Evolutionary conservation across 2,113 vertebrate species (phyloP), one percentile per base, ranked within the genome.

Genomic region (Meles meles): DNA sequence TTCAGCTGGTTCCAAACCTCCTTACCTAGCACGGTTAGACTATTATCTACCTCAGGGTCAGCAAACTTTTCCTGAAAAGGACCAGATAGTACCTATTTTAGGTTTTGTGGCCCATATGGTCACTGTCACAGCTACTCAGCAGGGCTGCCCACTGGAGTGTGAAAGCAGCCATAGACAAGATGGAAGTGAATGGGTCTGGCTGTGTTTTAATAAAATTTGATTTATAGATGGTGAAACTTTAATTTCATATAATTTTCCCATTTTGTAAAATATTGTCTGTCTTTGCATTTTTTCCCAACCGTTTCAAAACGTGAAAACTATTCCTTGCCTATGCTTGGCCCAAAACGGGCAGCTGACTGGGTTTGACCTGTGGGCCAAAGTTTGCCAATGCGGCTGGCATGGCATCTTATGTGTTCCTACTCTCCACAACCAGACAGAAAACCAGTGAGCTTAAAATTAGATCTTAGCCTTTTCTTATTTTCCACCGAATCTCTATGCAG

Each of bases 111-210:
- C 67, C 88, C 89, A 89, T 85, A 52, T 89, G 85, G 74, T 79
- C n/a, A 69, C 72, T 92, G 96, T 94, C 97, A 97, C 27, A 42
- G 1, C 82, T 31, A 12, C 37, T 96, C 72, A 91, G 20, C 23
- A 69, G 59, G 49, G 55, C 55, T 76, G 39, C 47, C 34, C 91
- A 34, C 27, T 83, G 67, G 63, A 79, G 82, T 39, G 0, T 84
- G 44, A 87, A 93, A 63, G 1, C 21, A 37, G n/a, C 39, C 71
- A 7, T 0, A 4, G 52, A 74, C 39, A 79, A 72, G 57, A 42
- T 0, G 1, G 12, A 3, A 84, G 61, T 65, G 49, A 80, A 63
- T 44, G 29, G 88, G 57, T 2, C 4, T 61, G 91, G 14, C 93
- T 74, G 5, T 20, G 25, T 47, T 61, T 67, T 74, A 55, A 81